These are phyloP conservation scores for Protaetia brevitarsis DNA, from an alignment of 1,140 invertebrate genomes.

Conservation along the genomic window DNA sequence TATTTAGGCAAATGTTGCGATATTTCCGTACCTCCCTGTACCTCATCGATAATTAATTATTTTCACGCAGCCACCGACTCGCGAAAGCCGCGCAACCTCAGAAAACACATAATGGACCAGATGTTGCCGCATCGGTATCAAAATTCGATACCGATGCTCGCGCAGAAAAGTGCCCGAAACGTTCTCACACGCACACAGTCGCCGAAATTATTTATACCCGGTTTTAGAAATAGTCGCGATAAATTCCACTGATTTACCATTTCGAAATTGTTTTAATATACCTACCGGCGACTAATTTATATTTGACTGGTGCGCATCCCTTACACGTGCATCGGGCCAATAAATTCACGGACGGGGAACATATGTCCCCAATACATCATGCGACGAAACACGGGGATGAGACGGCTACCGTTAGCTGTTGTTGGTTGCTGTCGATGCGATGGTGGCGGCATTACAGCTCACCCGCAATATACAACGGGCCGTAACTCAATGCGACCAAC, in stretches of 20 bases:
- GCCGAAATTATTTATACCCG: not conserved
- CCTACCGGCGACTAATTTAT: not conserved
- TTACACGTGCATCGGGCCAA: slow-evolving; percentile 7
- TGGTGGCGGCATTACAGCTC: not conserved
- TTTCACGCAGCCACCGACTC: not conserved
- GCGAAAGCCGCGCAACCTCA: slow-evolving; percentile 13
- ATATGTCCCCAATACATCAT: slow-evolving; percentile 26
- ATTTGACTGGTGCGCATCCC: slow-evolving; percentile 9
- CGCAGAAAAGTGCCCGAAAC: not conserved
- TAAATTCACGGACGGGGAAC: slow-evolving; percentile 15
- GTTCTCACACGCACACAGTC: not conserved
- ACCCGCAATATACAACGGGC: slow-evolving; percentile 19
- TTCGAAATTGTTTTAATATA: slow-evolving; percentile 17
- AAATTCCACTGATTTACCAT: not conserved
- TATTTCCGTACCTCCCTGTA: not conserved
- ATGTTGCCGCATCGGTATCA: not conserved
- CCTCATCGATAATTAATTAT: not conserved
- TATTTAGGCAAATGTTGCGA: not conserved
- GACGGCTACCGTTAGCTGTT: not conserved
- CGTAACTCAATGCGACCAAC: slow-evolving; percentile 25
- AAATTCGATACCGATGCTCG: not conserved
- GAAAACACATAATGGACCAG: slow-evolving; percentile 7
- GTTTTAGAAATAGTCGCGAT: not conserved
- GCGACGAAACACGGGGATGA: slow-evolving; percentile 9
- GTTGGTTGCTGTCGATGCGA: too few species aligned